A percentile compares a stretch with the other conserved stretches of the same genome.
phyloP scores from a whole-genome alignment of 1,140 invertebrate species.

The Nasonia longicornis region DNA sequence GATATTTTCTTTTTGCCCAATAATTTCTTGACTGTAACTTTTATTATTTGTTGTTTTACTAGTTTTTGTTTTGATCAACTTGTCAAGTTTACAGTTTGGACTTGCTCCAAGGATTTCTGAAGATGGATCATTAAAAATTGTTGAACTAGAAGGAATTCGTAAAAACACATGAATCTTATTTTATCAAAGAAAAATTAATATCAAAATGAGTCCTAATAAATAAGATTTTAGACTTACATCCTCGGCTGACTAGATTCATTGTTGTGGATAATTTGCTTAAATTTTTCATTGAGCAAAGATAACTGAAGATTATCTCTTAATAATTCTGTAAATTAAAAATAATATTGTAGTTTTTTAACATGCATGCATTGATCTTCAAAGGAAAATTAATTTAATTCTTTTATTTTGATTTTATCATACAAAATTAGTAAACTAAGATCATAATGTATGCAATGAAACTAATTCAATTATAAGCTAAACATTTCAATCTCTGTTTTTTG shows the following conservation, averaged over 20 bases:
- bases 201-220: background rate
- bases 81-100: slow-evolving; percentile 14
- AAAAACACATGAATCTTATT: slow-evolving; percentile 41
- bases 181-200: background rate
- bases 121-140: background rate
- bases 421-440: background rate
- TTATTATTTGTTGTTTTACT: background rate
- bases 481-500: too few relatives aligned
- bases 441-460: background rate
- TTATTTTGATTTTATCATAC: background rate
- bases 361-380: background rate
- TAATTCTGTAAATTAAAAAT: slow-evolving; percentile 53
- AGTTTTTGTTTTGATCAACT: background rate
- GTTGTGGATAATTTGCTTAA: slow-evolving; percentile 28
- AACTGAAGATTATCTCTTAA: slow-evolving; percentile 53
- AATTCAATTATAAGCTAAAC: background rate
- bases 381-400: background rate
- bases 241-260: slow-evolving; percentile 17
- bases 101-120: slow-evolving; percentile 14
- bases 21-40: background rate
- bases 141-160: slow-evolving; percentile 13
- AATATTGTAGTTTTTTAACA: background rate
- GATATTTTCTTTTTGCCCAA: slow-evolving; percentile 30
- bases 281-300: slow-evolving; percentile 45
- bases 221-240: slow-evolving; percentile 28